A percentile compares a stretch with the other conserved stretches of the same genome.
Evolutionary conservation across 1,140 invertebrate species (phyloP).

Genomic region (Drosophila kepulauana): DNA sequence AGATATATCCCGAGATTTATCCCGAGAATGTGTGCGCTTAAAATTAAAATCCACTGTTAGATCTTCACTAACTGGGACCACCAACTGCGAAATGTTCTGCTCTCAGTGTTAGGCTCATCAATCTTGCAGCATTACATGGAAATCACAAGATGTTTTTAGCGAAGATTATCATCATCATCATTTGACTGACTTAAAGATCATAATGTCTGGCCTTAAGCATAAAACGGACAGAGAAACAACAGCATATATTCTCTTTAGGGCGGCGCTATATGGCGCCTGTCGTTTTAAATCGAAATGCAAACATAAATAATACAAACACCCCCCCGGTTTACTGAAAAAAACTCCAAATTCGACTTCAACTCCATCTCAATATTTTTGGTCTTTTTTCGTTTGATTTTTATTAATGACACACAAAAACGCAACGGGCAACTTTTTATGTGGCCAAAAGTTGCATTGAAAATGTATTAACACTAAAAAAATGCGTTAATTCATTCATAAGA

Average conservation of each 20-base stretch:
- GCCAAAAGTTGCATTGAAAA: conserved; percentile 56
- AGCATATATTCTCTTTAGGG: conserved; percentile 20
- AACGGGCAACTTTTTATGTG: conserved; percentile 52
- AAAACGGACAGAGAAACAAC: conserved; percentile 3
- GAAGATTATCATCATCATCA: conserved; percentile 40
- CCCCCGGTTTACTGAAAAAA: conserved; percentile 24
- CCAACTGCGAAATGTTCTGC: conserved; percentile 23
- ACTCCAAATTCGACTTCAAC: conserved; percentile 9
- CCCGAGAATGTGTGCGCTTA: background rate
- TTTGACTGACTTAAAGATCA: conserved; percentile 40
- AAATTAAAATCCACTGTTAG: background rate
- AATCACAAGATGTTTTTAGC: conserved; percentile 28
- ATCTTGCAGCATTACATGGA: conserved; percentile 56
- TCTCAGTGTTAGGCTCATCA: conserved; percentile 34
- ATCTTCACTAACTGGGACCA: conserved; percentile 13
- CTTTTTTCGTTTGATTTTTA: conserved; percentile 51
- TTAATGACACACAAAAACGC: conserved; percentile 72
- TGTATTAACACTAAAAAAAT: conserved; percentile 51
- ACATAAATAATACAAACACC: conserved; percentile 80
- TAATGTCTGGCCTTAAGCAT: conserved; percentile 29
- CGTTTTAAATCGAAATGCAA: conserved; percentile 51
- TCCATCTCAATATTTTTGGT: conserved; percentile 35
- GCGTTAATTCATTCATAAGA: conserved; percentile 80
- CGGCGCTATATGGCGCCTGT: conserved; percentile 66
- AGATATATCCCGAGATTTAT: background rate